Evolutionary conservation across 2,888 invertebrate genomes (phyloP), one percentile per base, ranked within the genome.

Genomic region (Eilema caniola): DNA sequence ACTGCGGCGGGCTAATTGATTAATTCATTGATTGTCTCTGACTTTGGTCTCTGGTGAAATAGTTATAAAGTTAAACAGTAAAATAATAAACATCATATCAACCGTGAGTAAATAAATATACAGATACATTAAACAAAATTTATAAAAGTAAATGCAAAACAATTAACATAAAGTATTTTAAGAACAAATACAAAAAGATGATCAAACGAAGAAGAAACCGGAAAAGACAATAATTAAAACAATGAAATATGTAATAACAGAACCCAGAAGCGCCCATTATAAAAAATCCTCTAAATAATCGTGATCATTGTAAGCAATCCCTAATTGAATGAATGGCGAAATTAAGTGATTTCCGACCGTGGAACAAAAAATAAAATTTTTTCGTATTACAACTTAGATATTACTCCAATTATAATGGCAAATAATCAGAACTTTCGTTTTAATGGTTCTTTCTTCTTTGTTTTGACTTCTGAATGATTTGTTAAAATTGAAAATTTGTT

Each of bases 271-370:
- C 73, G 68, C 67, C 71, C 53, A 53, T 60, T 69, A 68, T 70
- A 68, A 63, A 66, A 74, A 70, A 72, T 72, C 78, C 69, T 72
- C 63, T 67, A 67, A 41, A 75, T 77, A 72, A 79, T 80, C 69
- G 66, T 61, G 62, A 75, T 71, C 72, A 69, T 74, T 71, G 67
- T 62, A 47, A 75, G 72, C 62, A 57, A 65, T 28, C 70, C 68
- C 68, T 73, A 76, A 73, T 79, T 73, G 71, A 60, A 24, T 37
- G 66, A 68, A 63, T 71, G 76, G 69, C 67, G 59, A 66, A 66
- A 76, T 70, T 61, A 61, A 61, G 31, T 31, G 61, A 70, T 62
- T 59, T 53, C 57, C 53, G 61, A 28, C 20, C 68, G 67, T 70
- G 62, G 64, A 61, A 68, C 60, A 28, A 63, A 28, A 63, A 71